Conservation (phyloP, 2,888 invertebrate species). For the Lasioglossum marginatum region DNA sequence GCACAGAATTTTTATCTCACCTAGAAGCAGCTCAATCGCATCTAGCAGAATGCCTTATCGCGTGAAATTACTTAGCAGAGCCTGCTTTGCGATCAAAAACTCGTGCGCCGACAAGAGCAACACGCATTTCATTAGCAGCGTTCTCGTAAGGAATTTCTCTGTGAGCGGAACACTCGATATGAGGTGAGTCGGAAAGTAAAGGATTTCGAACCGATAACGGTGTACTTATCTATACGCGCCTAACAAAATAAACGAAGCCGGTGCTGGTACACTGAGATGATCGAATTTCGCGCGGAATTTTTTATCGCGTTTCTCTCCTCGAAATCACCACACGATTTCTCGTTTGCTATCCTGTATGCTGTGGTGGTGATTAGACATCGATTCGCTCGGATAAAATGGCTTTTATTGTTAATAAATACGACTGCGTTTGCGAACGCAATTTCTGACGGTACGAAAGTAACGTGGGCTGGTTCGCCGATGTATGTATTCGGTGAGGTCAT, state of each 20-base stretch:
- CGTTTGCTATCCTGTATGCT: neutral
- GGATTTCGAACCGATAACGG: neutral
- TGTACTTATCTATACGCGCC: no score
- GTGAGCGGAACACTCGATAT: conserved; percentile 73
- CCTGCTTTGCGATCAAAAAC: conserved; percentile 65
- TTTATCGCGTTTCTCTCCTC: neutral
- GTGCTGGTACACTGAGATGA: neutral
- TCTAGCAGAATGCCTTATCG: conserved; percentile 75
- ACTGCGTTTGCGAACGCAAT: neutral
- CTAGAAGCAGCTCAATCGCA: neutral
- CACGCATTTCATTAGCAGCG: conserved; percentile 60
- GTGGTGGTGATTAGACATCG: neutral
- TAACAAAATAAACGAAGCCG: neutral
- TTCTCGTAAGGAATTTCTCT: conserved; percentile 75
- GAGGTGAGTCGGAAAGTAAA: conserved; percentile 71
- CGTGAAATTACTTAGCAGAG: conserved; percentile 72
- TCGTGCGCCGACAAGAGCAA: conserved; percentile 55
- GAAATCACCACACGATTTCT: neutral
- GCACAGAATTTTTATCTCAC: neutral
- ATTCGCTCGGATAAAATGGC: conserved; percentile 19
- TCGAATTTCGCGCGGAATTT: conserved; percentile 40
- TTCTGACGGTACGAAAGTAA: neutral
- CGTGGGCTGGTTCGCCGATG: neutral
- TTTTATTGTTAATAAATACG: conserved; percentile 10
- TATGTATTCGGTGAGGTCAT: neutral